Percentiles rank a stretch among this genome's conserved stretches.
phyloP scores from a whole-genome alignment of 1,140 invertebrate genomes.

The Aphelenchoides avenae region DNA sequence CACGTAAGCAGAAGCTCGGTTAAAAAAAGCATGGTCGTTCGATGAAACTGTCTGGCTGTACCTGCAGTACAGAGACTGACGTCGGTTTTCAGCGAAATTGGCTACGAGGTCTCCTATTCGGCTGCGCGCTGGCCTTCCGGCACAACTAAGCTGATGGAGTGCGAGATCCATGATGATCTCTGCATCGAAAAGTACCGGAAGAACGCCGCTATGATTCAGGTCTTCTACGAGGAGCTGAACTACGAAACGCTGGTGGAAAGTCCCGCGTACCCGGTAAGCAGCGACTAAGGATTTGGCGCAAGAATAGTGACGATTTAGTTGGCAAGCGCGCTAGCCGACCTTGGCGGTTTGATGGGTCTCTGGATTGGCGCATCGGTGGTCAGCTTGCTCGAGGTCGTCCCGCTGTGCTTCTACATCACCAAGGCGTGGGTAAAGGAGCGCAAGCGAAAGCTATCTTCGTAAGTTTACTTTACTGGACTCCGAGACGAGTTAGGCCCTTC shows the following conservation, averaged over 20 bases:
- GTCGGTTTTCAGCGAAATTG: constrained; percentile 53
- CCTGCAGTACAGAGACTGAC: too few relatives aligned
- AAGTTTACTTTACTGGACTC: constrained; percentile 10
- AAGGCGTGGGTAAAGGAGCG: too few relatives aligned
- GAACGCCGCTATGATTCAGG: constrained; percentile 59
- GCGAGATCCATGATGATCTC: constrained; percentile 48
- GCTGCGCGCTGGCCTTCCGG: constrained; percentile 58
- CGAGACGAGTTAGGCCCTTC: too few relatives aligned
- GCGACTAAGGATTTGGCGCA: neutral
- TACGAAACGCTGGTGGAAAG: constrained; percentile 56
- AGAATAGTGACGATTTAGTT: constrained; percentile 33
- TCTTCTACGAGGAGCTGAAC: constrained; percentile 58
- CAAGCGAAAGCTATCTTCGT: constrained; percentile 37
- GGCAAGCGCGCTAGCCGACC: constrained; percentile 50
- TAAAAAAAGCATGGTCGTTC: too few relatives aligned
- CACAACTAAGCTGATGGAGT: constrained; percentile 56
- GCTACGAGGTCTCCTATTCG: constrained; percentile 58
- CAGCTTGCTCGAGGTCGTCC: constrained; percentile 51
- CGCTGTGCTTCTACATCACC: constrained; percentile 34
- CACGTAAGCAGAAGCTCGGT: constrained; percentile 28
- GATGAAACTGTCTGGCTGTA: too few relatives aligned
- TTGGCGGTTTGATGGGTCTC: constrained; percentile 55
- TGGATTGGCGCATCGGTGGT: constrained; percentile 59
- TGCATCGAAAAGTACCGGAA: constrained; percentile 58
- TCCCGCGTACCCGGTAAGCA: constrained; percentile 47